phyloP scores from a whole-genome alignment of 2,888 invertebrate species.

The Apamea anceps region DNA sequence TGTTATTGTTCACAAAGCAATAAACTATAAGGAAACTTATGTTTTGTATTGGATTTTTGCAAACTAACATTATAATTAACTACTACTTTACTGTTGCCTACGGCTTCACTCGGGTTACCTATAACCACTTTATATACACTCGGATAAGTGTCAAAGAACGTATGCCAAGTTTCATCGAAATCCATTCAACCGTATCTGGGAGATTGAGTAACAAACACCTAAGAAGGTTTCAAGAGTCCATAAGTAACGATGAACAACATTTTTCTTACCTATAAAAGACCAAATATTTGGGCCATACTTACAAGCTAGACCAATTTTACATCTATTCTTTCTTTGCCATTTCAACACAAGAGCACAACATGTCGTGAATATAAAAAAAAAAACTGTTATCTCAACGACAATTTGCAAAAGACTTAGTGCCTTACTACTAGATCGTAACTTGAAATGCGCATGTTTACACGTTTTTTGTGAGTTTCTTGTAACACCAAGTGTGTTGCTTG shows the following conservation, averaged over 20 bases:
- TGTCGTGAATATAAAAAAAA: constrained; percentile 17
- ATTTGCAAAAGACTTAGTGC: constrained; percentile 41
- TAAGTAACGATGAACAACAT: not conserved
- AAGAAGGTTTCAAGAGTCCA: not conserved
- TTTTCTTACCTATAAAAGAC: not conserved
- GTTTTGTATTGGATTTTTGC: not conserved
- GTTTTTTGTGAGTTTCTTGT: constrained; percentile 70
- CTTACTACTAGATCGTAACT: constrained; percentile 33
- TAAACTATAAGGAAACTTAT: not conserved
- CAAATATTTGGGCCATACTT: not conserved
- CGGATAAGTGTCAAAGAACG: not conserved
- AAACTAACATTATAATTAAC: not conserved
- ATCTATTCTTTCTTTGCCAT: not conserved
- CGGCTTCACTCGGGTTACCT: not conserved
- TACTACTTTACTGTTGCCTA: not conserved
- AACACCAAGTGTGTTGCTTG: constrained; percentile 64
- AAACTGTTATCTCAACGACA: constrained; percentile 15
- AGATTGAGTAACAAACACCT: not conserved
- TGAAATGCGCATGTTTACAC: constrained; percentile 71
- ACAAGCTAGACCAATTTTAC: no score
- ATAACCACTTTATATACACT: not conserved
- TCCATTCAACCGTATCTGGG: not conserved
- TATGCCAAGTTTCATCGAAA: not conserved
- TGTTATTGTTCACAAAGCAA: not conserved
- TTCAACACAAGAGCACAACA: not conserved